These are phyloP conservation scores for Microcebus ravelobensis DNA, from an alignment of 2,113 vertebrate genomes.

Conservation along the genomic window DNA sequence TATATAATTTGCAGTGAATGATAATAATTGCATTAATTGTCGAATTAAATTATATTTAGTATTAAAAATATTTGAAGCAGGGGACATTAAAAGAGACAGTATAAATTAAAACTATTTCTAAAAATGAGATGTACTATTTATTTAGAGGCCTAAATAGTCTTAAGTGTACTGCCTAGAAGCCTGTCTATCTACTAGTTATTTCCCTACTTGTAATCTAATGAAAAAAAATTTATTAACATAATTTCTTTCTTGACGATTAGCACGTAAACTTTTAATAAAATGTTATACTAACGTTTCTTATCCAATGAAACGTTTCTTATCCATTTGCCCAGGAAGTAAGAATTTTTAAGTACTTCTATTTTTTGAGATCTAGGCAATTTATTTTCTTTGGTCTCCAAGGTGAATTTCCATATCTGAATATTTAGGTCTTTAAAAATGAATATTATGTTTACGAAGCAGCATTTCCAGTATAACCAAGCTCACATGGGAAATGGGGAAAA, in stretches of 20 bases:
- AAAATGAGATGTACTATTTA: neutral
- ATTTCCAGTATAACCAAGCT: constrained; percentile 12
- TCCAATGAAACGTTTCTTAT: neutral
- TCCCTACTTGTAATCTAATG: neutral
- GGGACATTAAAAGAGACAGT: neutral
- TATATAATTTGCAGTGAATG: neutral
- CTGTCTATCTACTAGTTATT: neutral
- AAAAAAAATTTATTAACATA: constrained; percentile 4
- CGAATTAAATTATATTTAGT: constrained; percentile 41
- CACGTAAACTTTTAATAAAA: constrained; percentile 28
- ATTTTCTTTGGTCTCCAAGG: constrained; percentile 21
- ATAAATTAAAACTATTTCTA: constrained; percentile 8
- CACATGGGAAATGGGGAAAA: neutral
- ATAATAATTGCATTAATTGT: constrained; percentile 17
- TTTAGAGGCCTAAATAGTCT: neutral
- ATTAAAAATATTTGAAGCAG: constrained; percentile 36
- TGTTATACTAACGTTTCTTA: constrained; percentile 26
- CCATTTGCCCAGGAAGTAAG: constrained; percentile 3
- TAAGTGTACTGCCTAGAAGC: neutral
- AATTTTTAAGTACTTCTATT: constrained; percentile 27
- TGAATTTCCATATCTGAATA: constrained; percentile 40
- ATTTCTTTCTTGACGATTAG: constrained; percentile 20
- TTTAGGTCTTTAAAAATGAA: neutral
- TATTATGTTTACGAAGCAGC: neutral
- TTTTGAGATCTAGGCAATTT: constrained; percentile 23